Conservation (phyloP, 2,113 vertebrate genomes). For the Hydrochoerus hydrochaeris region DNA sequence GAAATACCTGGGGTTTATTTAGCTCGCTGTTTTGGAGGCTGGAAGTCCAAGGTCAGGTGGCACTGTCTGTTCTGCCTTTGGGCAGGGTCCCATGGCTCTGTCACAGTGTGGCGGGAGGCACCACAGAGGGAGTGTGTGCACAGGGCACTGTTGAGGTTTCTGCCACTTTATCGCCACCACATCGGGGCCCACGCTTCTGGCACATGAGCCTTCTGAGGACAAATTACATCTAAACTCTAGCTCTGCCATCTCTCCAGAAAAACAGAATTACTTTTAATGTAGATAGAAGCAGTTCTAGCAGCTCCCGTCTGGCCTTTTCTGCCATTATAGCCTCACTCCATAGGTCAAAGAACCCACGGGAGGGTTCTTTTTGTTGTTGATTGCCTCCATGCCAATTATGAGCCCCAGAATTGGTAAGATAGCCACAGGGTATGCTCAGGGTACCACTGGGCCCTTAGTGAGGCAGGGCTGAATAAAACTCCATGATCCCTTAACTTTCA, state of each 20-base stretch:
- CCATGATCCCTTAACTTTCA: neutral
- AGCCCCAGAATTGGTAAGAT: neutral
- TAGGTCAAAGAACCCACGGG: fast-evolving
- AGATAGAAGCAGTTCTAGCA: neutral
- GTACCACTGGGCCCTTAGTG: neutral
- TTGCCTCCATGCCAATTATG: neutral
- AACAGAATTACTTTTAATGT: fast-evolving
- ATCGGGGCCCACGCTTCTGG: too few species aligned
- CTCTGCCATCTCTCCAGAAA: neutral
- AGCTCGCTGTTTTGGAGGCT: neutral
- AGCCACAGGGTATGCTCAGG: neutral
- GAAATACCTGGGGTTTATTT: neutral
- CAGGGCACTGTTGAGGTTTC: neutral
- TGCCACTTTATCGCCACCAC: too few species aligned
- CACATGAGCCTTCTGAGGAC: neutral
- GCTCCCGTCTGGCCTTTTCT: neutral
- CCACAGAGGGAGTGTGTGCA: fast-evolving
- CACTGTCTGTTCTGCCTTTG: neutral
- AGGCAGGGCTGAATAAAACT: neutral
- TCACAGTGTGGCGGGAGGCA: neutral
- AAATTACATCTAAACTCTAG: too few species aligned
- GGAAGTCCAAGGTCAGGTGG: neutral
- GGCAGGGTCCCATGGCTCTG: too few species aligned
- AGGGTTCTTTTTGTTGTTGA: neutral
- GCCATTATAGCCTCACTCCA: fast-evolving